These are phyloP conservation scores for Cryptocheilus praepositus DNA, from an alignment of 2,888 invertebrate genomes.

Conservation along the genomic window DNA sequence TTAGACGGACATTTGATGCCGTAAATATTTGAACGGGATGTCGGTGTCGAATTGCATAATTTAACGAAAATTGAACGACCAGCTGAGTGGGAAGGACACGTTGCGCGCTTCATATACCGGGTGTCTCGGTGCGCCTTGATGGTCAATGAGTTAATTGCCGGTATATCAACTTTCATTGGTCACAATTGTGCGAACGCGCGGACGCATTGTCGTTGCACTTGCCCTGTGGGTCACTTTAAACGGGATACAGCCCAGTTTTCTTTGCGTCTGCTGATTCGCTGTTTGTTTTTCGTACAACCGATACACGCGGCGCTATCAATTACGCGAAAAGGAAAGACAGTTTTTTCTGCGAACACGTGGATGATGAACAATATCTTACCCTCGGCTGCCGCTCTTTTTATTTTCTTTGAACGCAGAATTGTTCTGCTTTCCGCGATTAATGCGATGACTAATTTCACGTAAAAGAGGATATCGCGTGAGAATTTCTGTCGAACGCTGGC, in stretches of 20 bases:
- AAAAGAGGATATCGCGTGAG: no score
- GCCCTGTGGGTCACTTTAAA: slow-evolving; percentile 60
- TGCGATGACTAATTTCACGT: no score
- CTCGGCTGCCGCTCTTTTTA: no score
- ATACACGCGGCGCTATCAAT: background rate
- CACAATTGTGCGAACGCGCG: slow-evolving; percentile 64
- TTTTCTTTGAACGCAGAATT: no score
- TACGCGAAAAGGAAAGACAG: no score
- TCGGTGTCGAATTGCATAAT: slow-evolving; percentile 30
- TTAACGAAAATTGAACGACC: slow-evolving; percentile 28
- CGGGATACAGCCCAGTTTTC: slow-evolving; percentile 60
- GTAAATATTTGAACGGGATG: slow-evolving; percentile 30
- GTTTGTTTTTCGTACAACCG: slow-evolving; percentile 29
- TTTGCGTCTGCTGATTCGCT: slow-evolving; percentile 42
- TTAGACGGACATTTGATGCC: slow-evolving; percentile 11
- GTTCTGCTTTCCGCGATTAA: no score
- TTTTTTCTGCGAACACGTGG: no score
- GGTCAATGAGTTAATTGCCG: slow-evolving; percentile 69
- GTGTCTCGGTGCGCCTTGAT: slow-evolving; percentile 53
- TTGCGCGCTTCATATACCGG: slow-evolving; percentile 26
- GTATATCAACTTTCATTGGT: slow-evolving; percentile 71
- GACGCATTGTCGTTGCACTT: slow-evolving; percentile 63
- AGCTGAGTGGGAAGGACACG: slow-evolving; percentile 28
- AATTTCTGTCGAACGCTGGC: no score
- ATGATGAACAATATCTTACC: no score